Conservation (phyloP, 2,888 invertebrate species). For the Amphiduros pacificus region DNA sequence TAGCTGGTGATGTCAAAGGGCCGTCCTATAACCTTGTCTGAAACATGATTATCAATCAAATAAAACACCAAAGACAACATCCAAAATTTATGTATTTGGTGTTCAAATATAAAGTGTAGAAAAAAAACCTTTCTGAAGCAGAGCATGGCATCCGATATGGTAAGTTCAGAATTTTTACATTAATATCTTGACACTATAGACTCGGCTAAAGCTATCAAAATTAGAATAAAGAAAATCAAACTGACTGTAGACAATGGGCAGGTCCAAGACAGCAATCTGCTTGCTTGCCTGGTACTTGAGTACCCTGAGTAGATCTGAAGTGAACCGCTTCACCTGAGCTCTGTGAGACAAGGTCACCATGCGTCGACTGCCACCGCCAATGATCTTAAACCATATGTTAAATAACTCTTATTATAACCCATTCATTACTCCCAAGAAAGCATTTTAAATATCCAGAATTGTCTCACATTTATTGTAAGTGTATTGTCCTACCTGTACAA, state of each 20-base stretch:
- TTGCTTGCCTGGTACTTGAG: constrained; percentile 81
- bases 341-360: constrained; percentile 85
- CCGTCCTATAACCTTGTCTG: constrained; percentile 63
- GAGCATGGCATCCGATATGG: too few species aligned
- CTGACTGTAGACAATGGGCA: constrained; percentile 70
- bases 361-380: constrained; percentile 86
- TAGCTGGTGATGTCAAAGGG: constrained; percentile 80
- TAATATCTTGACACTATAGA: too few species aligned
- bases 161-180: too few species aligned
- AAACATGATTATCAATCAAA: background rate
- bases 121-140: too few species aligned
- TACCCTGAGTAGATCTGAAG: constrained; percentile 83
- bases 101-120: too few species aligned
- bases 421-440: background rate
- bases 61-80: background rate
- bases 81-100: too few species aligned
- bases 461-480: background rate
- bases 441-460: background rate
- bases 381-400: constrained; percentile 71
- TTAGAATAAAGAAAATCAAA: background rate
- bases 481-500: constrained; percentile 67
- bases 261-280: constrained; percentile 69
- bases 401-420: background rate
- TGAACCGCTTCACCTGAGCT: constrained; percentile 80
- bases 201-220: background rate